Evolutionary conservation across 2,888 invertebrate species (phyloP), one percentile per base, ranked within the genome.

Genomic region (Cepaea hortensis): DNA sequence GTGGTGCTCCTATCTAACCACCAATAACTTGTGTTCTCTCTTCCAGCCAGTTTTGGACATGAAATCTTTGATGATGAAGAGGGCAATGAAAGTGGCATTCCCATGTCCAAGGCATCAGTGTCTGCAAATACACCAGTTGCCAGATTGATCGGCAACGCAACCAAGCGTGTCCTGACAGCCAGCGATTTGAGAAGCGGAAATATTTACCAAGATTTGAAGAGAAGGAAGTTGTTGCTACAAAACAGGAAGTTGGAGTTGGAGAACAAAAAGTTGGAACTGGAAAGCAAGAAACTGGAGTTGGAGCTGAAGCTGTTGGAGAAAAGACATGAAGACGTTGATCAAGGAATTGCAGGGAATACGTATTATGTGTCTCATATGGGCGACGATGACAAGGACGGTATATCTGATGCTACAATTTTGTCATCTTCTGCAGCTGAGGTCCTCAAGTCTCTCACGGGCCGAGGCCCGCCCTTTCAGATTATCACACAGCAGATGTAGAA

Each of bases 281-380:
- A 87, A 55, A 87, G 81, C 23, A 87, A 50, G 46, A 87, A 87
- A 65, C 61, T 87, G 20, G 87, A 87, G 65, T 35, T 87, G 48
- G 87, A 87, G 68, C 20, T 87, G 75, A 84, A 84, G 65, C n/a
- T 83, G 65, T 50, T 87, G 68, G 87, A 87, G 72, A 84, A 84
- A 23, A 87, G 84, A 55, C 62, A 75, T 15, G 87, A 87, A 61
- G 87, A 87, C 0, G 81, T 72, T 13, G 87, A 87, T 0, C 79
- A 77, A 48, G 48, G 79, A 15, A 15, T 80, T 18, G 84, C 65
- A 9, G 87, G 87, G 1, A 87, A 84, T 62, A 87, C 87, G 5
- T 84, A 84, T 75, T 87, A 87, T 73, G 87, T 87, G 46, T 87
- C 87, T 13, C 87, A 87, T 80, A 84, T 87, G 46, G 84, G 84